Conservation (phyloP, 2,797 vertebrate species). For the Pangasius larnaudii region DNA sequence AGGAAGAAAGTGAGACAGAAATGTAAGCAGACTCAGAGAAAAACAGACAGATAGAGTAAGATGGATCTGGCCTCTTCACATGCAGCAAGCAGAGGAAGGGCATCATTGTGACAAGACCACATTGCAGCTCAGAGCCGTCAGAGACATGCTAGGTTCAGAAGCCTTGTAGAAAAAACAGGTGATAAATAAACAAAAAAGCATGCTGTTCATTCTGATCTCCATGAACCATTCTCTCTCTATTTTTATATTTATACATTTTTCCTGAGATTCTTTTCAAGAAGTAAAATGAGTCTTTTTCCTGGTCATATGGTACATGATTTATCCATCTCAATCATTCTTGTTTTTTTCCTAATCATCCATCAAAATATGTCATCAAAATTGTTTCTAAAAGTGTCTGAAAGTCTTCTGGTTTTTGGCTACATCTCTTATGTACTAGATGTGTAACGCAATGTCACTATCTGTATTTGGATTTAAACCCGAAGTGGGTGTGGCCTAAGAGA, state of each 20-base stretch:
- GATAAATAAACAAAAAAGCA: background rate
- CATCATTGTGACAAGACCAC: slow-evolving; percentile 72
- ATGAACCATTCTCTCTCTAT: background rate
- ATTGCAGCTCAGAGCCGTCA: slow-evolving; percentile 72
- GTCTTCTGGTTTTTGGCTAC: background rate
- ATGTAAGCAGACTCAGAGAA: slow-evolving; percentile 40
- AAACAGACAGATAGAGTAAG: slow-evolving; percentile 52
- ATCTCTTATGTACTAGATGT: background rate
- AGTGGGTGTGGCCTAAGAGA: background rate
- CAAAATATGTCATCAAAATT: background rate
- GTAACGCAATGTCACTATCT: background rate
- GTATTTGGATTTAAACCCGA: background rate
- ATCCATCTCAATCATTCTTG: background rate
- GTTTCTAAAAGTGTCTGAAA: background rate
- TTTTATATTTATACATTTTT: background rate
- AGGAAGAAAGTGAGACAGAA: slow-evolving; percentile 49
- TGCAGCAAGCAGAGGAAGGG: slow-evolving; percentile 72
- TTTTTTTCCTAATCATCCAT: background rate
- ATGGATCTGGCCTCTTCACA: slow-evolving; percentile 59
- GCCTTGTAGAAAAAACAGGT: background rate
- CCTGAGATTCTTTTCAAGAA: background rate
- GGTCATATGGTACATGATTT: background rate
- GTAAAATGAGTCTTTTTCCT: background rate
- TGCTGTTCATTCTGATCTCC: background rate
- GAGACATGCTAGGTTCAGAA: slow-evolving; percentile 64